Evolutionary conservation across 2,888 invertebrate genomes (phyloP).

Genomic region (Invenusta paracnida): DNA sequence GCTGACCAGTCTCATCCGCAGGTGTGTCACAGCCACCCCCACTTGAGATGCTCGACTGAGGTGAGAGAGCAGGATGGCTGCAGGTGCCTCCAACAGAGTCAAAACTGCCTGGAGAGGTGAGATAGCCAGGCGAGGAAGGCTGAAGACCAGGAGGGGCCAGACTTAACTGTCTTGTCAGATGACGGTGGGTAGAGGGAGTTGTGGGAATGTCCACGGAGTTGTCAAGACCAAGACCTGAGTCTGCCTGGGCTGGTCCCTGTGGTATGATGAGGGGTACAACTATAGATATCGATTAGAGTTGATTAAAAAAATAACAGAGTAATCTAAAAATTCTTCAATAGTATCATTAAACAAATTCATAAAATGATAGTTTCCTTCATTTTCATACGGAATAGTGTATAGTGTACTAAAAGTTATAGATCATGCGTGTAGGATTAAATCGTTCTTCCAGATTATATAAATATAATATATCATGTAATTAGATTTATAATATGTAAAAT

Average conservation of each 20-base stretch:
- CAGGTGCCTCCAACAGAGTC: slow-evolving; percentile 16
- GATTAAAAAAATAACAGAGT: too few relatives aligned
- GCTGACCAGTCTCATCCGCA: not conserved
- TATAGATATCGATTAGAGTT: too few relatives aligned
- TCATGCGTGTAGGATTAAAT: too few relatives aligned
- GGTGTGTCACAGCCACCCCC: slow-evolving; percentile 6
- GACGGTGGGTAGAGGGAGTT: not conserved
- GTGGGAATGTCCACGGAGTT: not conserved
- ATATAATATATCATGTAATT: too few relatives aligned
- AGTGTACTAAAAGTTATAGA: too few relatives aligned
- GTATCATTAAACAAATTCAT: too few relatives aligned
- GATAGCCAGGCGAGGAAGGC: slow-evolving; percentile 2
- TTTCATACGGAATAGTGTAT: too few relatives aligned
- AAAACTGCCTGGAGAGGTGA: slow-evolving; percentile 4
- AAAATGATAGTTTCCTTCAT: too few relatives aligned
- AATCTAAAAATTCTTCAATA: too few relatives aligned
- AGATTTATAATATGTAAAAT: too few relatives aligned
- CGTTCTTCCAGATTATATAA: too few relatives aligned
- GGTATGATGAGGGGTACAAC: too few relatives aligned
- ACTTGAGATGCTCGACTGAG: slow-evolving; percentile 27
- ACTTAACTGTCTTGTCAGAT: not conserved
- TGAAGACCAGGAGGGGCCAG: not conserved
- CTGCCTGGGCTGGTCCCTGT: not conserved
- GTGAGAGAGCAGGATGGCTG: slow-evolving; percentile 21
- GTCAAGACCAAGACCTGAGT: not conserved